Evolutionary conservation across 2,797 vertebrate genomes (phyloP).

Genomic region (Gallinago nigripennis): DNA sequence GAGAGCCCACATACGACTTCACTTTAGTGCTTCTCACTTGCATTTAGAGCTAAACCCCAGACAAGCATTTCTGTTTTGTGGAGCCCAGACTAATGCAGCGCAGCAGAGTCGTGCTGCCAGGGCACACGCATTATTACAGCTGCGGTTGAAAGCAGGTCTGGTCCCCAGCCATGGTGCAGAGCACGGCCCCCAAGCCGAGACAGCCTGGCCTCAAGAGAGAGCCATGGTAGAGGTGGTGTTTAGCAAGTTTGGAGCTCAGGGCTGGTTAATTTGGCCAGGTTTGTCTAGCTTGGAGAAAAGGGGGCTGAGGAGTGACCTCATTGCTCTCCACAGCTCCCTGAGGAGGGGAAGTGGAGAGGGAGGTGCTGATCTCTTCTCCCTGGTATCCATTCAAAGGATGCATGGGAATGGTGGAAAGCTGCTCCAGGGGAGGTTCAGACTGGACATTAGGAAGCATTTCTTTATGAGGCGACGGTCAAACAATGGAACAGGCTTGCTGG

Average conservation of each 20-base stretch:
- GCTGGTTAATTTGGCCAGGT: neutral
- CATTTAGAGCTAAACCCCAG: neutral
- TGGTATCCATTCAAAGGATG: accelerated
- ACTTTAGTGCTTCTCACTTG: neutral
- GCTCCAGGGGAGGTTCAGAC: neutral
- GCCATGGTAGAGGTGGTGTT: neutral
- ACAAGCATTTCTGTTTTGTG: neutral
- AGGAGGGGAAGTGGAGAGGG: neutral
- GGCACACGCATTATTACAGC: neutral
- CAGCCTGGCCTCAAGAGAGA: neutral
- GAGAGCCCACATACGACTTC: neutral
- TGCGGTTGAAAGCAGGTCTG: neutral
- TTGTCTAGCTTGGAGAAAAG: neutral
- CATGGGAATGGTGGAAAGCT: neutral
- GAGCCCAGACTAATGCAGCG: neutral
- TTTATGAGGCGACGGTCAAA: neutral
- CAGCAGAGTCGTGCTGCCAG: neutral
- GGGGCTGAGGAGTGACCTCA: neutral
- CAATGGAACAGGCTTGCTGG: neutral
- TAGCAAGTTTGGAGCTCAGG: neutral
- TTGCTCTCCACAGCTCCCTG: neutral
- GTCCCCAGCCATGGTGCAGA: neutral
- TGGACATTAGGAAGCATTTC: neutral
- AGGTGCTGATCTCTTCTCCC: neutral
- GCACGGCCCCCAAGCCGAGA: neutral